These are phyloP conservation scores for Talpa occidentalis DNA, from an alignment of 2,113 vertebrate species.

Conservation along the genomic window DNA sequence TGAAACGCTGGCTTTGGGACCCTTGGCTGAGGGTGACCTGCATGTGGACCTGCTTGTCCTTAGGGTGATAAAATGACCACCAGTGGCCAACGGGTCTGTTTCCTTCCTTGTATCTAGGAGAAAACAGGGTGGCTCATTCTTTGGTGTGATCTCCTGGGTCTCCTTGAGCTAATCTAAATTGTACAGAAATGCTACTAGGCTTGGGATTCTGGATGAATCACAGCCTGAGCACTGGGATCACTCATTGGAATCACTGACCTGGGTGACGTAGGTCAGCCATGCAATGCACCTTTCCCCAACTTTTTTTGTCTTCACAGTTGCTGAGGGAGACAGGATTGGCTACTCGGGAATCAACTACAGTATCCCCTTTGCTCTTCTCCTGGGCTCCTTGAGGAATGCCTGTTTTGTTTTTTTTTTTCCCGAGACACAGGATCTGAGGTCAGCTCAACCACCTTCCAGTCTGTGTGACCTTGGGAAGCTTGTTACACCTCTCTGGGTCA, in stretches of 20 bases:
- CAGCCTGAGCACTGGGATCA: not conserved
- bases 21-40: not conserved
- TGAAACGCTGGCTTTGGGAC: not conserved
- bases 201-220: not conserved
- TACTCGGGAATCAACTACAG: not conserved
- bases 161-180: not conserved
- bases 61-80: not conserved
- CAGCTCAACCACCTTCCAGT: not conserved
- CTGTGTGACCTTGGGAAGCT: not conserved
- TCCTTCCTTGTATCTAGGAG: not conserved
- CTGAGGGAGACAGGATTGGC: not conserved
- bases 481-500: not conserved
- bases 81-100: not conserved
- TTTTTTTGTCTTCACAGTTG: not conserved
- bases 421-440: not conserved
- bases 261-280: not conserved
- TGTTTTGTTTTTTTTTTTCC: not conserved
- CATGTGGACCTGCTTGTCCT: not conserved
- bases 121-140: not conserved
- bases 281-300: not conserved
- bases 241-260: not conserved
- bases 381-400: not conserved
- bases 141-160: not conserved
- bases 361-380: not conserved
- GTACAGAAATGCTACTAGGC: not conserved